Evolutionary conservation across 2,888 invertebrate species (phyloP).

Genomic region (Drosophila rellima): DNA sequence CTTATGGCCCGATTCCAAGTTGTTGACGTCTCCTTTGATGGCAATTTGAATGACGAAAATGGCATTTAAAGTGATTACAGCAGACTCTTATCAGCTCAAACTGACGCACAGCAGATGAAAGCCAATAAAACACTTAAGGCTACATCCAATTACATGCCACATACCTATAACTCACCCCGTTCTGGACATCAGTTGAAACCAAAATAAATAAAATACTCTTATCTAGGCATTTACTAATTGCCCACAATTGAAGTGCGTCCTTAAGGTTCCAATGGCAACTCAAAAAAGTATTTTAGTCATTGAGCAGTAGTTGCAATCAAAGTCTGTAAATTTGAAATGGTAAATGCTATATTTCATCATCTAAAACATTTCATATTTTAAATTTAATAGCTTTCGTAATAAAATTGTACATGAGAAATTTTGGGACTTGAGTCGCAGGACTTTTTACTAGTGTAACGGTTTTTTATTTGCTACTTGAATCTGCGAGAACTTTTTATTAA

Average conservation of each 20-base stretch:
- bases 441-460: no score
- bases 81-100: constrained; percentile 63
- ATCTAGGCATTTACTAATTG: constrained; percentile 2
- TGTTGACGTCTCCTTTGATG: constrained; percentile 71
- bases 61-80: constrained; percentile 73
- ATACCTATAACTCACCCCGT: neutral
- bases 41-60: constrained; percentile 73
- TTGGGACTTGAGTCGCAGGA: no score
- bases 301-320: neutral
- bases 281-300: neutral
- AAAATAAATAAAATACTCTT: neutral
- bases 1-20: constrained; percentile 52
- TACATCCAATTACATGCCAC: constrained; percentile 14
- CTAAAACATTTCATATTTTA: no score
- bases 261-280: neutral
- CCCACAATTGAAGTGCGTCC: neutral
- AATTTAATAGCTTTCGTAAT: no score
- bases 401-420: no score
- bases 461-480: no score
- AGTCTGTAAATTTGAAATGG: no score
- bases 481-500: no score
- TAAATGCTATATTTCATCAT: no score
- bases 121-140: constrained; percentile 46
- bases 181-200: neutral
- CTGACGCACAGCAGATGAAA: constrained; percentile 52